A percentile compares a stretch with the other conserved stretches of the same genome.
Conservation (phyloP, 1,140 invertebrate genomes). For the Saccostrea cuccullata region DNA sequence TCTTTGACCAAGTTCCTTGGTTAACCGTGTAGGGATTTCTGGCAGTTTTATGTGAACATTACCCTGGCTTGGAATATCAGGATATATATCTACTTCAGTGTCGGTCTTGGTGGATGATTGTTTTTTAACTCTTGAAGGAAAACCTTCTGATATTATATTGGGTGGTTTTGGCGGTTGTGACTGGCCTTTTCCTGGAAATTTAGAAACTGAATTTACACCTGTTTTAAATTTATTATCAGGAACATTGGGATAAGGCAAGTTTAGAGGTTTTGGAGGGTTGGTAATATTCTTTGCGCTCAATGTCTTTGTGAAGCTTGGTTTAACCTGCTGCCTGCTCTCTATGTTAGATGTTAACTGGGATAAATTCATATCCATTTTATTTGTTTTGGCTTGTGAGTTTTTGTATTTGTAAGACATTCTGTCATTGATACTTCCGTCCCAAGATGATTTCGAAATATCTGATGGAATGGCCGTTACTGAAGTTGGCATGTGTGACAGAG, state of each 20-base stretch:
- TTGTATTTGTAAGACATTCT: conserved; percentile 10
- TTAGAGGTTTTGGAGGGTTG: neutral
- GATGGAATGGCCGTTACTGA: neutral
- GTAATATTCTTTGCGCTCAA: neutral
- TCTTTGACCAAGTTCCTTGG: conserved; percentile 9
- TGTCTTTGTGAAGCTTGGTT: neutral
- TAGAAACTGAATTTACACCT: neutral
- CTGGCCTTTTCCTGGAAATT: neutral
- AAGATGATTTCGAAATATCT: neutral
- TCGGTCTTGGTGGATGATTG: neutral
- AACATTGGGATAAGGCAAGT: neutral
- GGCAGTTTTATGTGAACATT: conserved; percentile 13
- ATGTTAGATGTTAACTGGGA: neutral
- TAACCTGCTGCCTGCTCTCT: neutral
- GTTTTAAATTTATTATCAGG: neutral
- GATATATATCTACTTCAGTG: neutral
- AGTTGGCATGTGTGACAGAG: conserved; percentile 1
- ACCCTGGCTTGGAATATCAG: conserved; percentile 14
- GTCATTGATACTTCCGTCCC: neutral
- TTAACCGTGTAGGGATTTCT: neutral
- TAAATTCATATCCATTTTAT: neutral
- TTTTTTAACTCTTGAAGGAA: neutral
- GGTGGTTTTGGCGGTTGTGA: neutral
- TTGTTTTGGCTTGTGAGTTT: neutral
- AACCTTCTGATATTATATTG: conserved; percentile 4